Evolutionary conservation across 1,140 invertebrate genomes (phyloP), one percentile per base, ranked within the genome.

Genomic region (Conus betulinus): DNA sequence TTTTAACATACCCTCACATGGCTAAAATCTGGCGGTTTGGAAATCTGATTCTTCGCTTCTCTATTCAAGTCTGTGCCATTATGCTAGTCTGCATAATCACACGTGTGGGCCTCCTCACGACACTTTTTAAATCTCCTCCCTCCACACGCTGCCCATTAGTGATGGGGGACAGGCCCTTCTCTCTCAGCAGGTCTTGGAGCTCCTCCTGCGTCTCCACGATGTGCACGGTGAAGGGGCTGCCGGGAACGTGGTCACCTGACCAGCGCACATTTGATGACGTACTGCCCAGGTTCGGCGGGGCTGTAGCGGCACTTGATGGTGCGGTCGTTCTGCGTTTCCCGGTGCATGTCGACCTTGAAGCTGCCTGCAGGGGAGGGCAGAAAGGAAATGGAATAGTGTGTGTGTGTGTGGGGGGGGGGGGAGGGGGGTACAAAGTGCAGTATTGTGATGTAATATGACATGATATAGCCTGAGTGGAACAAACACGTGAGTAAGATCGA

Each of bases 171-270:
- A 57, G n/a, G 39, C 83, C 89, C 27, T 20, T 55, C 15, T 83
- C 13, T 67, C 87, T 84, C 3, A 89, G 55, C 27, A 91, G 87
- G 25, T 83, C 88, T 1, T 91, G 55, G 1, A 99, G 96, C 96
- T 99, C 99, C 94, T 99, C 98, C 95, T 99, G 98, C 11, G 98
- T 99, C 94, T 99, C 99, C 95, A 99, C 99, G 92, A 99, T 99
- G 97, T 99, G 98, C 85, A 99, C 98, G 85, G 97, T 97, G 96
- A 99, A 99, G 1, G 99, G 99, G 83, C 98, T 99, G 25, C 99
- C 99, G 17, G 93, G 93, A 25, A 95, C 99, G 92, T 99, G 97
- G 92, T 99, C 97, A 52, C 99, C 99, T 23, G 99, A 99, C 99
- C 99, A 99, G 94, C 98, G 98, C 6, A 99, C 98, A 94, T 99